Conservation (phyloP, 2,797 vertebrate species). For the Molossus alvarezi region DNA sequence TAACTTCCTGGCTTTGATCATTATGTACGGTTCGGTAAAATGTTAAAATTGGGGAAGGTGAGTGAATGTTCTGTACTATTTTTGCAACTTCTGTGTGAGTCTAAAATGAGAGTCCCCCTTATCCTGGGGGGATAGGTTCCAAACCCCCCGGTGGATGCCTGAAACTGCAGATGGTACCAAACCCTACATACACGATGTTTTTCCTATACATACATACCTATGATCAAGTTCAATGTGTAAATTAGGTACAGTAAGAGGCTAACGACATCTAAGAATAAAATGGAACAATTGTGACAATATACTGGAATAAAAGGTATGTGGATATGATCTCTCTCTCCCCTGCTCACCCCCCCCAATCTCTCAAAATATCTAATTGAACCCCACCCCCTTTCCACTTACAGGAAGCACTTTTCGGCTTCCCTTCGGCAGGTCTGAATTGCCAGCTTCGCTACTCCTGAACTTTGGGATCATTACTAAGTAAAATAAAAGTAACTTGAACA, state of each 20-base stretch:
- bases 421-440: neutral
- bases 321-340: neutral
- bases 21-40: neutral
- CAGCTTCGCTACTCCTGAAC: neutral
- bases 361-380: neutral
- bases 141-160: neutral
- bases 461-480: neutral
- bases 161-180: fast-evolving
- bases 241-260: neutral
- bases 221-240: neutral
- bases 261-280: neutral
- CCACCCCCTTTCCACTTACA: neutral
- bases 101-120: neutral
- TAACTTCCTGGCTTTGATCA: neutral
- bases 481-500: neutral
- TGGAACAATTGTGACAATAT: neutral
- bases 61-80: neutral
- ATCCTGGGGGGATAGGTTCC: neutral
- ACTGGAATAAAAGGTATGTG: neutral
- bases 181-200: neutral
- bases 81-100: neutral
- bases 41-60: neutral
- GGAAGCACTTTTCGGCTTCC: neutral
- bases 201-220: too few relatives aligned
- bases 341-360: neutral